These are phyloP conservation scores for Leptarthrus brevirostris DNA, from an alignment of 2,888 invertebrate genomes.

Conservation along the genomic window DNA sequence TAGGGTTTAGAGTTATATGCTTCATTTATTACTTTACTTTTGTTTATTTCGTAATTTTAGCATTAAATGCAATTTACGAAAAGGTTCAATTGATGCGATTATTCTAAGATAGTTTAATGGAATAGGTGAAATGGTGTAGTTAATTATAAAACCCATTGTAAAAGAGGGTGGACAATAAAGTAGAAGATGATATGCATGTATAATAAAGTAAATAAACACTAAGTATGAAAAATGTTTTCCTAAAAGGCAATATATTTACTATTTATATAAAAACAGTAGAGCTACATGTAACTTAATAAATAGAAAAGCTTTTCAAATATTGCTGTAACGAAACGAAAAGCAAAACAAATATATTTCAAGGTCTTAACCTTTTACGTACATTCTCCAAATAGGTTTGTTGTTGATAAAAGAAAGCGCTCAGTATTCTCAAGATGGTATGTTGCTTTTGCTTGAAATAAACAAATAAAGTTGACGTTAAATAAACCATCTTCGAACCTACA, in stretches of 20 bases:
- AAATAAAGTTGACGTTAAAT: too few species aligned
- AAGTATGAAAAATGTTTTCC: conserved; percentile 41
- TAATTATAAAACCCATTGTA: conserved; percentile 53
- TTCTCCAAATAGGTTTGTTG: too few species aligned
- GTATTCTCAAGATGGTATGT: too few species aligned
- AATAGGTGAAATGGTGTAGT: conserved; percentile 50
- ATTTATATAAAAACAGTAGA: conserved; percentile 8
- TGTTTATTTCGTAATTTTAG: background rate
- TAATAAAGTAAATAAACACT: conserved; percentile 37
- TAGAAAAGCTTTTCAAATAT: conserved; percentile 9
- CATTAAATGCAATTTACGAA: background rate
- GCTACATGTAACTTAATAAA: conserved; percentile 10
- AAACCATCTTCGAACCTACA: too few species aligned
- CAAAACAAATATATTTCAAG: too few species aligned
- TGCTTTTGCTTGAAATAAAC: too few species aligned
- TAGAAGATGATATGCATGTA: conserved; percentile 33
- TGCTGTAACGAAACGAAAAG: background rate
- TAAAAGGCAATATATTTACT: conserved; percentile 37
- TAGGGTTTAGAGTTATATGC: conserved; percentile 28
- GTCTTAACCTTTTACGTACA: too few species aligned
- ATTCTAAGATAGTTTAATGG: conserved; percentile 36
- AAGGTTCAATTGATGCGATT: background rate
- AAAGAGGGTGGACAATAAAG: conserved; percentile 45
- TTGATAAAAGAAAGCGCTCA: too few species aligned
- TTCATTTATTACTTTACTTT: conserved; percentile 11